phyloP scores from a whole-genome alignment of 1,140 invertebrate species.

The Wasmannia auropunctata region DNA sequence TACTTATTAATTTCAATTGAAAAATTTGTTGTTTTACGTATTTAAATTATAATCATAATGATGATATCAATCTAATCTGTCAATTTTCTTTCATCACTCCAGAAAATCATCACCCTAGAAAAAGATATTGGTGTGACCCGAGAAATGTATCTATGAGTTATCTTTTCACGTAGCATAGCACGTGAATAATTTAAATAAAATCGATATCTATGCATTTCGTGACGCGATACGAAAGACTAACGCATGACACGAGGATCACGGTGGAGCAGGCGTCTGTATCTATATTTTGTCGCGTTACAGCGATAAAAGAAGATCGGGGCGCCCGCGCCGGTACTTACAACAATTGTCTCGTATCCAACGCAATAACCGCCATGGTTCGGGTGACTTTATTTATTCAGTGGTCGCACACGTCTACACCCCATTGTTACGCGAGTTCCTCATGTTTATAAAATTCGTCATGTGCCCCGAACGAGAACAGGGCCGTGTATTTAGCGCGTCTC shows the following conservation, averaged over 20 bases:
- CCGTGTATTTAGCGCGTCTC: background rate
- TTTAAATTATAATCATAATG: background rate
- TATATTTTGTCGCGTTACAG: background rate
- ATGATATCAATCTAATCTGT: background rate
- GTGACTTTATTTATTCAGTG: slow-evolving; percentile 29
- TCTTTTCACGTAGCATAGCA: background rate
- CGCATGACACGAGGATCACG: background rate
- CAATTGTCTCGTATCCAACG: background rate
- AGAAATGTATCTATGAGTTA: background rate
- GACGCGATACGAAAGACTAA: background rate
- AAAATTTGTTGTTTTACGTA: background rate
- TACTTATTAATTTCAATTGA: background rate
- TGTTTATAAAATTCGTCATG: slow-evolving; percentile 5
- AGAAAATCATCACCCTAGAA: too few relatives aligned
- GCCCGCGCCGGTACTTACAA: background rate
- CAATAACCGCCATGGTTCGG: background rate
- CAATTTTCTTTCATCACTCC: background rate
- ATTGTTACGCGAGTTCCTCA: slow-evolving; percentile 14
- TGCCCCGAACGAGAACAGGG: background rate
- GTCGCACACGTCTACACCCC: background rate
- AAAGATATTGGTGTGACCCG: background rate
- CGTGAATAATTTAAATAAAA: slow-evolving; percentile 30
- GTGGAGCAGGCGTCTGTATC: background rate
- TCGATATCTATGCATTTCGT: slow-evolving; percentile 13
- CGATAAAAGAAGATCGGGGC: background rate